Base-by-base conservation (phyloP, 2,888 invertebrate species). In the Venustoraphidia nigricollis region DNA sequence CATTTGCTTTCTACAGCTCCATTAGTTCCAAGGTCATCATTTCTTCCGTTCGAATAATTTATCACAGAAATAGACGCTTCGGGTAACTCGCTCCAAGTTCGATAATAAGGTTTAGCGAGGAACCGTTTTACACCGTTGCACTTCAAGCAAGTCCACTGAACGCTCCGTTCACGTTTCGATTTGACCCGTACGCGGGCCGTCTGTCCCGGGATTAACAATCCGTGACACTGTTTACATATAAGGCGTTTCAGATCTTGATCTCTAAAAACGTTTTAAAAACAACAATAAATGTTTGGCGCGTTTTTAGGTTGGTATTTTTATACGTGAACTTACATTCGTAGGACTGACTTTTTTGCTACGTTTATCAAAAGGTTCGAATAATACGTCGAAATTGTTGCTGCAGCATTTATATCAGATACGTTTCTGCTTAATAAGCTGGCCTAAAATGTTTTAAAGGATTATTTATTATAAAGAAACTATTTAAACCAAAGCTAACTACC, bases 211-310 rank as follows among this genome's bases (percentile, higher is more conserved):
- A 72, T 59, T 38, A 75, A 58, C 35, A 72, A 60, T 47, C 62
- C 62, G 49, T 70, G 66, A 54, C 76, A 76, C 11, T 60, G 58
- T 62, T 75, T 75, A 53, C 76, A 76, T 43, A 75, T 64, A 2
- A 66, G 68, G 52, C 72, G 61, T 59, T 75, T 76, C 36, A 75
- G 58, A 48, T 67, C 61, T 5, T 70, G 66, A 53, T 71, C 73
- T 54, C 73, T 73, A 52, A 49, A 65, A 62, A 44, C 41, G 51
- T 51, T 39, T 6, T 3, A n/a, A 38, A 27, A 37, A 13, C n/a
- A 13, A 14, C 11, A 27, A 47, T 6, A 40, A 27, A 34, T 14
- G 13, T 27, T 34, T 45, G 14, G 1, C 9, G 36, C 11, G 10
- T 10, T 35, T 35, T n/a, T 34, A 43, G 11, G 34, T 17, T 34